These are phyloP conservation scores for Corythornis madagascariensis DNA, from an alignment of 2,113 vertebrate genomes.

Conservation along the genomic window DNA sequence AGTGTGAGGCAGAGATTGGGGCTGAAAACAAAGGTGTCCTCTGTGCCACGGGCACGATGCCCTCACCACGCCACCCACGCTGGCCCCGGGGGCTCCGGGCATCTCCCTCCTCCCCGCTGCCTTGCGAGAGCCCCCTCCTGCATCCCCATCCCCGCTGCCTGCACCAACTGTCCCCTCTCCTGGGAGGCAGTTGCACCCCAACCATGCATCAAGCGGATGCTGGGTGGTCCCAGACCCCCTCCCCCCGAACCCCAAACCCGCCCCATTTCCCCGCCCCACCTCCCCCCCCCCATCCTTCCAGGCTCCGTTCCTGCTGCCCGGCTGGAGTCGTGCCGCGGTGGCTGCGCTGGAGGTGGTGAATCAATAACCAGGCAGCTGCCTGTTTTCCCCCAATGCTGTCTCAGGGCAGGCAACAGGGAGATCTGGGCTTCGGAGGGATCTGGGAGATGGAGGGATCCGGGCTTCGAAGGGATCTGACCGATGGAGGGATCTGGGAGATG, in stretches of 20 bases:
- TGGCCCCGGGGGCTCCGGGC: neutral
- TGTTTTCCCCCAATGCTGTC: neutral
- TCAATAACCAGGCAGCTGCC: constrained; percentile 38
- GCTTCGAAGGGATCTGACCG: no score
- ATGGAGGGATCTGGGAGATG: no score
- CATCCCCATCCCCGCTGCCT: neutral
- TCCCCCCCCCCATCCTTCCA: neutral
- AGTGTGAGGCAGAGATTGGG: neutral
- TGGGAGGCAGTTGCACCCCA: neutral
- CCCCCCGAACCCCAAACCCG: neutral
- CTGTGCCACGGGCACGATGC: neutral
- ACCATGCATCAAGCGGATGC: neutral
- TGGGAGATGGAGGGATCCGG: neutral
- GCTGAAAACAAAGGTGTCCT: neutral
- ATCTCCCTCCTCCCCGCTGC: neutral
- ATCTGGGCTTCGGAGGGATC: neutral
- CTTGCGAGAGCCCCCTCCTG: neutral
- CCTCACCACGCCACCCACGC: neutral
- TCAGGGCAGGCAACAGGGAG: neutral
- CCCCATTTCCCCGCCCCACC: no score
- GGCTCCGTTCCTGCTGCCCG: neutral
- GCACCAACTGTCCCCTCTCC: neutral
- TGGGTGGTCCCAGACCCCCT: neutral
- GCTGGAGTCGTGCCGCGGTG: neutral
- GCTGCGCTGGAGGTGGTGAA: neutral